phyloP scores from a whole-genome alignment of 30 jellyfish, hydroid and myxozoan genomes.

The Haliclystus octoradiatus region DNA sequence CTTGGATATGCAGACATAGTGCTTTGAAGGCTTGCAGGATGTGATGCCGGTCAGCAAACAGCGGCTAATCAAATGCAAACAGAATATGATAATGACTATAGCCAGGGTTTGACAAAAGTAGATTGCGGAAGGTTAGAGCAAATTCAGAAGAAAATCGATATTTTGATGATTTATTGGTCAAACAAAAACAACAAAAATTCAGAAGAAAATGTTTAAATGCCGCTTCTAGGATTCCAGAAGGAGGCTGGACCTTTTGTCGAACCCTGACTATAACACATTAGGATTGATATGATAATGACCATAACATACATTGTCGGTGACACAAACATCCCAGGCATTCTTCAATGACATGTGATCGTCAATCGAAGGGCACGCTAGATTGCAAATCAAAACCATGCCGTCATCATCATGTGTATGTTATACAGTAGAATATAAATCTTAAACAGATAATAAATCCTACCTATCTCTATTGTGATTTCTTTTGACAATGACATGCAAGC shows the following conservation, averaged over 20 bases:
- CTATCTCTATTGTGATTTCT: background rate
- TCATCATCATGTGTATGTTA: background rate
- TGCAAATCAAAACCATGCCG: no score
- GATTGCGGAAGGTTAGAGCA: background rate
- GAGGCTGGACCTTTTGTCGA: no score
- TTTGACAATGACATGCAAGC: background rate
- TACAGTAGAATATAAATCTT: no score
- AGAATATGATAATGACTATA: background rate
- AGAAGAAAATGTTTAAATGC: no score
- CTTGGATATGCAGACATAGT: background rate
- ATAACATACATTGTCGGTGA: slow-evolving; percentile 1
- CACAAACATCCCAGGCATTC: background rate
- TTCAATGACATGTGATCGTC: background rate
- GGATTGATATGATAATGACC: no score
- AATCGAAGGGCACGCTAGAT: background rate
- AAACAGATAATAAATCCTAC: no score
- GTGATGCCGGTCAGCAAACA: background rate
- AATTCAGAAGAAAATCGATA: no score
- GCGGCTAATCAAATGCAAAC: background rate
- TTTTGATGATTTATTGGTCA: no score
- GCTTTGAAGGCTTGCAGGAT: background rate
- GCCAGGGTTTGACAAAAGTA: background rate
- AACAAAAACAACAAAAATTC: no score
- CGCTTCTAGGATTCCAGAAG: no score
- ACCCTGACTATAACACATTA: no score